Percentiles rank a stretch among this genome's conserved stretches.
phyloP scores from a whole-genome alignment of 2,888 invertebrate species.

The Chironomus tentans region DNA sequence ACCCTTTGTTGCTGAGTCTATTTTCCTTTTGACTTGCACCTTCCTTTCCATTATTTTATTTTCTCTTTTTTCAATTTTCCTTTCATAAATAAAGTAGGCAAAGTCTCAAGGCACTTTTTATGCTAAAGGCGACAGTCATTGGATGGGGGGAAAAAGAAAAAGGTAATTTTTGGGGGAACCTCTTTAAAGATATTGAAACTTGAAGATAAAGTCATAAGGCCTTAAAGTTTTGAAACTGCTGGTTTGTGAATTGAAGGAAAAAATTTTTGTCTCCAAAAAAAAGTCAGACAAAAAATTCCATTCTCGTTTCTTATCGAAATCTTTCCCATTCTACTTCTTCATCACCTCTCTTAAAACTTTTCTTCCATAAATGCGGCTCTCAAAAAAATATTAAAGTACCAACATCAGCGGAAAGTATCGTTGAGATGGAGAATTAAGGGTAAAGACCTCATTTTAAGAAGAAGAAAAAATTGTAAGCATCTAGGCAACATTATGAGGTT shows the following conservation, averaged over 20 bases:
- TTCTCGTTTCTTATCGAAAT: not conserved
- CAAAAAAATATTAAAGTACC: not conserved
- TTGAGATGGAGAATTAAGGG: not conserved
- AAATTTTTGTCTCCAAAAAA: not conserved
- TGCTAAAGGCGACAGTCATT: not conserved
- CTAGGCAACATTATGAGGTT: not conserved
- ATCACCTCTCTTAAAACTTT: not conserved
- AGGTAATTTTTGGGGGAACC: not conserved
- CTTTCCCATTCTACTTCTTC: not conserved
- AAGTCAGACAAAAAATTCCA: too few species aligned
- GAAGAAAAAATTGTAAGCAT: not conserved
- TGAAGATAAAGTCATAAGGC: too few species aligned
- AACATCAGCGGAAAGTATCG: not conserved
- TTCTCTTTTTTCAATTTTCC: not conserved
- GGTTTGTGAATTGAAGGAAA: not conserved
- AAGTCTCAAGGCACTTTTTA: not conserved
- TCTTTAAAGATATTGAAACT: too few species aligned
- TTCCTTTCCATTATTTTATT: not conserved
- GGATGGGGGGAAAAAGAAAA: not conserved
- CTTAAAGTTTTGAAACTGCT: too few species aligned
- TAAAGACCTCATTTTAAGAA: not conserved
- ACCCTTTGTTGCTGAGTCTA: not conserved
- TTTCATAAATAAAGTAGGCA: not conserved
- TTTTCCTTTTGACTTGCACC: not conserved
- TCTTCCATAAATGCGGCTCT: not conserved